Evolutionary conservation across 2,888 invertebrate genomes (phyloP), one percentile per base, ranked within the genome.

Genomic region (Morpho deidamia): DNA sequence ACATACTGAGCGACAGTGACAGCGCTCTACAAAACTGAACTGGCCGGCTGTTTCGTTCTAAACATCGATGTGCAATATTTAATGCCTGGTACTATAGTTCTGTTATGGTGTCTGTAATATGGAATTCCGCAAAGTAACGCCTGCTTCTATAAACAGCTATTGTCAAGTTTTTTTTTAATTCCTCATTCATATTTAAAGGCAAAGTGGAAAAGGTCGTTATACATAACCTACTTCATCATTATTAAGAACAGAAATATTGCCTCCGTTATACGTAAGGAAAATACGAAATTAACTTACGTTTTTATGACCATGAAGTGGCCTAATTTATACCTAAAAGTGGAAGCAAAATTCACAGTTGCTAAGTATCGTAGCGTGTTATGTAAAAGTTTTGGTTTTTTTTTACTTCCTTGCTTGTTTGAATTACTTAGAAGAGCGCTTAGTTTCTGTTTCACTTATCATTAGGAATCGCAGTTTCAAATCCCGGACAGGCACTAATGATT

Each of bases 351-450:
- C 49, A 49, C 49, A 53, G 42, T 53, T 43, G 38, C 33, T 46
- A 56, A 50, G 40, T 41, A 57, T 41, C 47, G 56, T 59, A 35
- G 58, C 55, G 58, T 59, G 58, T 56, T 51, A 48, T 42, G 42
- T 49, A 43, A 40, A 41, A 55, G 40, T 53, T 56, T 42, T 14
- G 47, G 44, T 49, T 59, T 56, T 53, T 11, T 43, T n/a, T 48
- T 33, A 39, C 39, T 53, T 53, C 39, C 56, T 51, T 43, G 48
- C 59, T 54, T 56, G 56, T 53, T 59, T 49, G 53, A 53, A 56
- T 48, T 43, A 51, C 34, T 41, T 23, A 45, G 35, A 35, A 12
- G 8, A 12, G 33, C 38, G 14, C 34, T 45, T 7, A 32, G 10
- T 14, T 12, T 11, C 32, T 23, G 23, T 23, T 23, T 23, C 23